Percentiles rank a stretch among this genome's conserved stretches.
Conservation (phyloP, 2,113 vertebrate species). For the Microcebus tavaratra region DNA sequence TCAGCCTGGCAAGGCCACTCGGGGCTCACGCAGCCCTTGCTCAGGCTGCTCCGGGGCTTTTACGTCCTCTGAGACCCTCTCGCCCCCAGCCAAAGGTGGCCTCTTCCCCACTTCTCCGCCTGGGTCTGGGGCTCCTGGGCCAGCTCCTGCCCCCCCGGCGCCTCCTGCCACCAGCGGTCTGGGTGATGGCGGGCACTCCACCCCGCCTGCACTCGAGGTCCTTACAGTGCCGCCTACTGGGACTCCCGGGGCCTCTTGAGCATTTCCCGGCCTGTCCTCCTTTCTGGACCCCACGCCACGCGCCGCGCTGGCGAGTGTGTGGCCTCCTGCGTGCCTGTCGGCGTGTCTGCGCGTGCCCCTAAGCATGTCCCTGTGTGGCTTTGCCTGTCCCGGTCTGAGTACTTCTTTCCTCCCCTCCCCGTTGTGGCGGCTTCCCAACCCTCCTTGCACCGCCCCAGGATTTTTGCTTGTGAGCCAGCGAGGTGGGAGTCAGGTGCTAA, state of each 20-base stretch:
- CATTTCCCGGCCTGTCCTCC: slow-evolving; percentile 60
- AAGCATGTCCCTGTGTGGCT: background rate
- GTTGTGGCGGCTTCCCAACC: background rate
- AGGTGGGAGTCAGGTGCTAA: background rate
- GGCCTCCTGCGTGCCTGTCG: background rate
- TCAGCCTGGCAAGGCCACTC: no score
- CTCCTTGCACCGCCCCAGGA: background rate
- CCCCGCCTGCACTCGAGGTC: slow-evolving; percentile 71
- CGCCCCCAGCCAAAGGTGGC: slow-evolving; percentile 71
- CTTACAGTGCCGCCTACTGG: slow-evolving; percentile 71
- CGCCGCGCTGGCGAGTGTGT: slow-evolving; percentile 15
- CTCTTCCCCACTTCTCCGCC: slow-evolving; percentile 74
- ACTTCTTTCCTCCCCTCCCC: background rate
- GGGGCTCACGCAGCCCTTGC: background rate
- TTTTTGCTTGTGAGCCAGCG: background rate
- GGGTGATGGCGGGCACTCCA: slow-evolving; percentile 71
- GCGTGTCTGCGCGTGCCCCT: no score
- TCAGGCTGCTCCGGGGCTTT: background rate
- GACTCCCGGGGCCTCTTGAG: slow-evolving; percentile 53
- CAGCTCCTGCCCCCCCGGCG: background rate
- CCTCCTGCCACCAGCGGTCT: background rate
- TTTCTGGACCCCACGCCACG: slow-evolving; percentile 53
- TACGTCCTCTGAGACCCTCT: background rate
- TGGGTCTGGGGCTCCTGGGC: slow-evolving; percentile 78
- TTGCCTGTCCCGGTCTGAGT: background rate